Evolutionary conservation across 2,113 vertebrate genomes (phyloP), one percentile per base, ranked within the genome.

Genomic region (Ornithorhynchus anatinus): DNA sequence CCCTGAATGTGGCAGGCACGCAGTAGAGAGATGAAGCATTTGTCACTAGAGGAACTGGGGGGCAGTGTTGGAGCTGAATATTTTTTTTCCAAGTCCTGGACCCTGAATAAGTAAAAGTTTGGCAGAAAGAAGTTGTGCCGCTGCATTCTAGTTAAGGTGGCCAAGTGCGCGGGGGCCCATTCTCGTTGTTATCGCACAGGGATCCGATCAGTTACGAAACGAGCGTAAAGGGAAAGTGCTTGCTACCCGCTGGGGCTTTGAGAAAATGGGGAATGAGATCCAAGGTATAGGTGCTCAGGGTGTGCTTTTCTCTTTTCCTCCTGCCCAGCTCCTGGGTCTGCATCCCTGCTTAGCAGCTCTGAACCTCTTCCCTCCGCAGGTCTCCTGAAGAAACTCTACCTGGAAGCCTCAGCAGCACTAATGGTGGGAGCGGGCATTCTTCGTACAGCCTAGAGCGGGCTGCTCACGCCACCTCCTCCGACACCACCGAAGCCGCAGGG

Each of bases 391-490:
- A 98, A 31, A 89, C 89, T 1, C 81, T 90, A 36, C 50, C 86
- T 4, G 90, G 91, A 10, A 64, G 88, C 12, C 84, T 90, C 63
- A 79, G 84, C 27, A 86, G 62, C 52, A 66, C 89, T 25, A 80
- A 67, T 38, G 37, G 79, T 66, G 92, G 88, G 27, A 90, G 77
- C 40, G 47, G 61, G 62, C 92, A 90, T 36, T 89, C 94, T 0
- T 84, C 95, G 47, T 99, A 97, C 22, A 51, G 83, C 29, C 84
- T 97, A 59, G 97, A 99, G 25, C 93, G 94, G 65, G 74, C 89
- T 0, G 64, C 87, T 23, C 92, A 82, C 0, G 33, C 66, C 5
- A 91, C 89, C 51, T 56, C 87, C 0, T 56, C 87, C 0, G 95
- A 94, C 3, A 8, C 31, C 45, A 43, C 86, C 1, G 91, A 96